phyloP scores from a whole-genome alignment of 2,797 vertebrate species.

The Avahi laniger region DNA sequence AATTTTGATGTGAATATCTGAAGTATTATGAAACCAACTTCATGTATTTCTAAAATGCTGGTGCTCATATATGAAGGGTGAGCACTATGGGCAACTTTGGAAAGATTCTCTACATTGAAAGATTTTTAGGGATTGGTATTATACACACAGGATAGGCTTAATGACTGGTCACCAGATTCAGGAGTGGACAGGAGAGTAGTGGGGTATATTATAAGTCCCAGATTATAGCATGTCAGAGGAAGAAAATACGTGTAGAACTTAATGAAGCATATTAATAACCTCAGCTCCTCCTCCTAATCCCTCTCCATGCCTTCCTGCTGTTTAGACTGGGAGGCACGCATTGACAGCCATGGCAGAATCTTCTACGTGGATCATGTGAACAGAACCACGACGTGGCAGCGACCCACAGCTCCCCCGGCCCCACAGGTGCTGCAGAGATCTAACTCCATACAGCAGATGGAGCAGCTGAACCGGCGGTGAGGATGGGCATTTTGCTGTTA shows the following conservation, averaged over 20 bases:
- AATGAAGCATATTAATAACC: background rate
- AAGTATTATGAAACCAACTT: background rate
- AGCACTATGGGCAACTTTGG: background rate
- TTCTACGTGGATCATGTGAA: conserved; percentile 99
- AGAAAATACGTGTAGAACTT: background rate
- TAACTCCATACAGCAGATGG: conserved; percentile 99
- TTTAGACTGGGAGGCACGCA: conserved; percentile 98
- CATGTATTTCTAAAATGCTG: background rate
- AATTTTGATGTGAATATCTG: background rate
- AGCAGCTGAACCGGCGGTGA: conserved; percentile 98
- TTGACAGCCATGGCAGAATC: conserved; percentile 98
- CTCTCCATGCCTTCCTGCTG: background rate
- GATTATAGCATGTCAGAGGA: background rate
- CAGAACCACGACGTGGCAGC: conserved; percentile 98
- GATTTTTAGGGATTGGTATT: background rate
- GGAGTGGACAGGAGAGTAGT: background rate
- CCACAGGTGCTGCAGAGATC: conserved; percentile 97
- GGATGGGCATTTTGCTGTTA: background rate
- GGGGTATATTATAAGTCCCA: background rate
- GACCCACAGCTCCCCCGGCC: conserved; percentile 95
- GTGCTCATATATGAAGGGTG: background rate
- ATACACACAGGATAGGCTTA: background rate
- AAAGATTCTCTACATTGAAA: background rate
- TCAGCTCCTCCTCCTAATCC: background rate
- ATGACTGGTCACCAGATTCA: background rate